Percentiles rank a stretch among this genome's conserved stretches.
Conservation (phyloP, 2,113 vertebrate species). For the Cichladusa arquata region DNA sequence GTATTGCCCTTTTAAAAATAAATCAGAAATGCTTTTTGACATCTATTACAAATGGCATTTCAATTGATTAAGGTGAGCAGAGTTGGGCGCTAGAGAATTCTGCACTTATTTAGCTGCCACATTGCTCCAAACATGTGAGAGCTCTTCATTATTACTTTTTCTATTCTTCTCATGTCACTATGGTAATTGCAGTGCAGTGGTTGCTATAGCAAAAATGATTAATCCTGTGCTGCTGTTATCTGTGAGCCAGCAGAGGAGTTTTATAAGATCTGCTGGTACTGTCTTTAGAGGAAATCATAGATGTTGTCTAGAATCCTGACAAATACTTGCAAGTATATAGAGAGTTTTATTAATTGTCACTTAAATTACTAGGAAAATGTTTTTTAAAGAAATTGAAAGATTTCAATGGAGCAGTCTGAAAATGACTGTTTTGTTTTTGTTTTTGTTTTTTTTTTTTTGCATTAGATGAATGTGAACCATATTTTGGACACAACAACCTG, state of each 20-base stretch:
- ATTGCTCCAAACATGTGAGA: constrained; percentile 47
- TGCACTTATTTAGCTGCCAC: constrained; percentile 11
- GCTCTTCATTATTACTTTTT: constrained; percentile 42
- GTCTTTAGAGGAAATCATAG: constrained; percentile 5
- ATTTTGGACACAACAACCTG: neutral
- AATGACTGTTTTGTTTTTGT: neutral
- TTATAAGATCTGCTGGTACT: neutral
- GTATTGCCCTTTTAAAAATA: constrained; percentile 3
- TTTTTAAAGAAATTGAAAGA: neutral
- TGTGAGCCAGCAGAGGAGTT: constrained; percentile 33
- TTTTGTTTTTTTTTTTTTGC: neutral
- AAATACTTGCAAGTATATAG: constrained; percentile 30
- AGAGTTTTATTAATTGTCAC: neutral
- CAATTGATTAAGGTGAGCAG: constrained; percentile 43
- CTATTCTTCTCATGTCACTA: constrained; percentile 36
- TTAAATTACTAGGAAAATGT: neutral
- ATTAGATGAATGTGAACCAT: neutral
- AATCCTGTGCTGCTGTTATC: constrained; percentile 29
- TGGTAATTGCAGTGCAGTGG: constrained; percentile 47
- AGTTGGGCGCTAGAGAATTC: neutral
- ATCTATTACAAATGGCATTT: constrained; percentile 1
- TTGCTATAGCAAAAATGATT: constrained; percentile 70
- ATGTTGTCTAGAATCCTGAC: constrained; percentile 40
- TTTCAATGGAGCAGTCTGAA: neutral
- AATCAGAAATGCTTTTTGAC: constrained; percentile 4